phyloP scores from a whole-genome alignment of 2,888 invertebrate species.

The Drosophila lacicola region DNA sequence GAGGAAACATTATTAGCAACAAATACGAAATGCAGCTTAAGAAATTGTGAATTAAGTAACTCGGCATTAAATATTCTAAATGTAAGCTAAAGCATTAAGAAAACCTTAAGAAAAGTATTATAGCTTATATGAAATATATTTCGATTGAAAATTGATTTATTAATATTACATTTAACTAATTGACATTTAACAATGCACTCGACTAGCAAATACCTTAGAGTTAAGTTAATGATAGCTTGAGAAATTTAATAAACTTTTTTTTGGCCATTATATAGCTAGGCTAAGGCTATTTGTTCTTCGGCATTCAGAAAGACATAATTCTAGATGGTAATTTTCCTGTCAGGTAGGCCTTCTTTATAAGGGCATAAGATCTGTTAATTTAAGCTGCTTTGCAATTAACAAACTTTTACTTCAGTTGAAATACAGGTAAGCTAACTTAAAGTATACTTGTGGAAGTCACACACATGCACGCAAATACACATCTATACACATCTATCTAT shows the following conservation, averaged over 20 bases:
- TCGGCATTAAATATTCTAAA: constrained; percentile 12
- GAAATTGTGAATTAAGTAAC: constrained; percentile 9
- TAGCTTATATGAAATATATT: background rate
- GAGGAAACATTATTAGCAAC: constrained; percentile 21
- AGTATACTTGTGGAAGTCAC: background rate
- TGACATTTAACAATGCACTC: background rate
- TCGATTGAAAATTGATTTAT: background rate
- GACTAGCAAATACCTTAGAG: too few species aligned
- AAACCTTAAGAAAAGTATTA: too few species aligned
- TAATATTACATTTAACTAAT: background rate
- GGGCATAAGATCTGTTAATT: too few species aligned
- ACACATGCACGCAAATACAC: constrained; percentile 6
- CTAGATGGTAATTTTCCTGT: too few species aligned
- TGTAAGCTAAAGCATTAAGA: background rate
- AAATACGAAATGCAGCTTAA: background rate
- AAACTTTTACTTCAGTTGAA: too few species aligned
- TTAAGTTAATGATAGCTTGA: too few species aligned
- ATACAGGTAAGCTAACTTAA: background rate
- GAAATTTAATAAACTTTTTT: too few species aligned
- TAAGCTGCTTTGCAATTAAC: too few species aligned
- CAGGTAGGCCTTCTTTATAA: too few species aligned
- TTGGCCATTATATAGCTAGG: too few species aligned
- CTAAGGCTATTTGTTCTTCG: too few species aligned
- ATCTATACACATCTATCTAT: background rate
- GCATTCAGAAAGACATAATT: too few species aligned